Base-by-base conservation (phyloP, 1,140 invertebrate species). In the Oncopeltus fasciatus region DNA sequence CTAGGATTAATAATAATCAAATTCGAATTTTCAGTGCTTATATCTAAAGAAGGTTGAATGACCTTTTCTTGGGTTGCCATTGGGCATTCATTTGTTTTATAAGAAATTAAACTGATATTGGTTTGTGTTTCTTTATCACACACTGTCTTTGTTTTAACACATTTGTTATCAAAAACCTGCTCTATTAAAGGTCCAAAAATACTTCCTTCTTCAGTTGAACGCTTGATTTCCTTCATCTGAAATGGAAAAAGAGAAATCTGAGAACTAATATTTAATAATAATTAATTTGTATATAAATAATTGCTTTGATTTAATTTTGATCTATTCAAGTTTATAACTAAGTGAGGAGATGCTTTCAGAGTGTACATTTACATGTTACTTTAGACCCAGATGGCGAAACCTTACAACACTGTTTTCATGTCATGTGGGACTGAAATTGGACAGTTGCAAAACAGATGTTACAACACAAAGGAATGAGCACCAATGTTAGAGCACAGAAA, bases 191-290 rank as follows among this genome's bases (percentile, higher is more conserved):
- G 49, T 3, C 49, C 26, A 14, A 53, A 53, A 24, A 53, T 18
- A 14, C 49, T 53, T 24, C 49, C 49, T 53, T 53, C 49, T 53
- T 53, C 49, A 9, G 49, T 53, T 8, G 49, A 53, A 18, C 26
- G 20, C 24, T 53, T 53, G 1, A 53, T 53, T 53, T 53, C 49
- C 26, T 53, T 53, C 49, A 53, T 53, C 49, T 53, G 49, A 53
- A 53, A 53, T 12, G 20, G 20, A 44, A 46, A 46, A 46, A 44
- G 9, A 2, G 1, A 12, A 44, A 44, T 44, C 1, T 1, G n/a
- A n/a, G n/a, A n/a, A n/a, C n/a, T n/a, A n/a, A n/a, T n/a, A n/a
- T n/a, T n/a, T n/a, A n/a, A n/a, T n/a, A n/a, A n/a, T n/a, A n/a
- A n/a, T n/a, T n/a, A n/a, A n/a, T n/a, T n/a, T n/a, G n/a, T n/a